Percentiles rank a stretch among this genome's conserved stretches.
Evolutionary conservation across 2,888 invertebrate species (phyloP).

Genomic region (Limnephilus marmoratus): DNA sequence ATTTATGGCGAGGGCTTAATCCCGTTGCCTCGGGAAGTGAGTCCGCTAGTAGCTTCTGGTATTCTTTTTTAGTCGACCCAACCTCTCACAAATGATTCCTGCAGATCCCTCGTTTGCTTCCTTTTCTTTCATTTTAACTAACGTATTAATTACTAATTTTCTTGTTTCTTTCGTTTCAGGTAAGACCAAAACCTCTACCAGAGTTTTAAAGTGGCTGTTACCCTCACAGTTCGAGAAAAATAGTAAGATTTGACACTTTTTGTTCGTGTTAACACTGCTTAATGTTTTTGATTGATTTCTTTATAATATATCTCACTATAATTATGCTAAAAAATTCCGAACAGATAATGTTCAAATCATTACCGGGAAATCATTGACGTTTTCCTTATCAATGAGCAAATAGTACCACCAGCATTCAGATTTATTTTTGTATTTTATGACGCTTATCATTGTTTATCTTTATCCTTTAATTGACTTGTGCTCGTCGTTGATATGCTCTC

Average conservation of each 20-base stretch:
- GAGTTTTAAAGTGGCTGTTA: not conserved
- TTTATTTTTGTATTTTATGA: not conserved
- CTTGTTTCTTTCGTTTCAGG: slow-evolving; percentile 25
- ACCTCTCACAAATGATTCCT: not conserved
- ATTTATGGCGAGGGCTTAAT: slow-evolving; percentile 25
- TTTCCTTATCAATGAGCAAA: not conserved
- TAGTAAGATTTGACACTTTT: not conserved
- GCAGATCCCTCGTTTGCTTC: not conserved
- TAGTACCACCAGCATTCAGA: not conserved
- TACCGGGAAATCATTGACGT: not conserved
- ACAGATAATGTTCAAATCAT: not conserved
- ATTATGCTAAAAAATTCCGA: not conserved
- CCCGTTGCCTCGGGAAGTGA: slow-evolving; percentile 11
- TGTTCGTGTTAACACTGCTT: not conserved
- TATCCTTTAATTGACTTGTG: not conserved
- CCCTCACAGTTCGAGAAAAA: not conserved
- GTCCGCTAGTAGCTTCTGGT: slow-evolving; percentile 19
- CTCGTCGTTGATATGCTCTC: not conserved
- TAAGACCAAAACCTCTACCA: not conserved
- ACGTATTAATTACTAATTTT: not conserved
- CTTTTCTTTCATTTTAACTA: not conserved
- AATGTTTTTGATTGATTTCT: not conserved
- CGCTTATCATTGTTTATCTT: not conserved
- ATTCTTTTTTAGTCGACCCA: not conserved
- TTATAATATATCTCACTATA: not conserved